These are phyloP conservation scores for Drosophila paracracens DNA, from an alignment of 2,888 invertebrate species.

Conservation along the genomic window DNA sequence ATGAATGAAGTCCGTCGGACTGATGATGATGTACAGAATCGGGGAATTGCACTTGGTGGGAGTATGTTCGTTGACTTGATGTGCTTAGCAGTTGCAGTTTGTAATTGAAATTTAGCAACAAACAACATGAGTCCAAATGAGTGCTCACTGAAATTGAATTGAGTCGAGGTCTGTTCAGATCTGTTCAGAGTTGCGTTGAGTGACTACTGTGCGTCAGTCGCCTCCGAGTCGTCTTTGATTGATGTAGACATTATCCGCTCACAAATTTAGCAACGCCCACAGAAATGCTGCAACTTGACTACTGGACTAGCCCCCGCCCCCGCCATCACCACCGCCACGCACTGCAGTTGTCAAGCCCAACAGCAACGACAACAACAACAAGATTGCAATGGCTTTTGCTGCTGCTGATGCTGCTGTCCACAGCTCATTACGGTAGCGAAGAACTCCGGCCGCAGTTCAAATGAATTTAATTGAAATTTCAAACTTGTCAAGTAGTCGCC, in stretches of 20 bases:
- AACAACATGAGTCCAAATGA: slow-evolving; percentile 38
- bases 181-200: slow-evolving; percentile 49
- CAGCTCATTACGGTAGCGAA: slow-evolving; percentile 68
- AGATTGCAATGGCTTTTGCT: slow-evolving; percentile 4
- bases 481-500: slow-evolving; percentile 76
- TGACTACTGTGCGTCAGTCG: slow-evolving; percentile 66
- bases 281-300: slow-evolving; percentile 3
- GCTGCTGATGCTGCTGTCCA: slow-evolving; percentile 43
- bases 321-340: not conserved
- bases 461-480: slow-evolving; percentile 82
- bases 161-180: slow-evolving; percentile 28
- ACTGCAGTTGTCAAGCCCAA: slow-evolving; percentile 41
- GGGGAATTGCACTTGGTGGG: slow-evolving; percentile 8
- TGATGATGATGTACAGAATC: slow-evolving; percentile 40
- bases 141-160: slow-evolving; percentile 41
- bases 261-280: slow-evolving; percentile 61
- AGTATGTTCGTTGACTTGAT: slow-evolving; percentile 62
- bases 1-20: slow-evolving; percentile 6
- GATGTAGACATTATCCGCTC: slow-evolving; percentile 80
- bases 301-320: not conserved
- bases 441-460: slow-evolving; percentile 73
- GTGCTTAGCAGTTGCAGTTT: slow-evolving; percentile 71
- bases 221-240: slow-evolving; percentile 62
- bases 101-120: slow-evolving; percentile 79
- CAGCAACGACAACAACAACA: slow-evolving; percentile 41